These are phyloP conservation scores for Apomyelois bistriatella DNA, from an alignment of 2,888 invertebrate genomes.

Conservation along the genomic window DNA sequence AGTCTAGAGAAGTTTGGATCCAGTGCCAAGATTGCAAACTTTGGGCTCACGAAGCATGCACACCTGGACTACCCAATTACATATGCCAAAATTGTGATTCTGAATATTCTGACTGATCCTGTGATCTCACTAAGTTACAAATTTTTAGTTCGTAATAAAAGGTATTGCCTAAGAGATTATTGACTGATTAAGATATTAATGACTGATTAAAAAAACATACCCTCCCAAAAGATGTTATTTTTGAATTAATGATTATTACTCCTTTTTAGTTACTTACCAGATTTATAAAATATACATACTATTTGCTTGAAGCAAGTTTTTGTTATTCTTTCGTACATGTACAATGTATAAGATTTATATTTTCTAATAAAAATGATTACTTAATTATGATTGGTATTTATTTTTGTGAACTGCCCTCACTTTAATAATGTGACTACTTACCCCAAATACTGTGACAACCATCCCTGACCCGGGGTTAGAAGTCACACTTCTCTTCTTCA, in stretches of 20 bases:
- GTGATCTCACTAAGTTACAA: no score
- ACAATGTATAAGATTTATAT: no score
- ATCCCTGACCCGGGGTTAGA: conserved; percentile 19
- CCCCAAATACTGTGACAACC: conserved; percentile 17
- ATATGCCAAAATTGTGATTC: conserved; percentile 19
- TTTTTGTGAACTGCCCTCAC: background rate
- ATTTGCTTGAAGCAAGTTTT: background rate
- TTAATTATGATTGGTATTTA: no score
- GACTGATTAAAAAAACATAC: background rate
- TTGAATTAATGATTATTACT: no score
- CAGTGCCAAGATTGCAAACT: conserved; percentile 18
- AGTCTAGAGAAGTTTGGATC: conserved; percentile 20
- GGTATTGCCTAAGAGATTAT: no score
- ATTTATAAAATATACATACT: background rate
- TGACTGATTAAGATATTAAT: background rate
- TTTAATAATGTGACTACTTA: background rate
- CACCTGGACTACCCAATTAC: conserved; percentile 14
- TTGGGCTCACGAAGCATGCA: conserved; percentile 21
- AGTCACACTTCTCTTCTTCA: conserved; percentile 10
- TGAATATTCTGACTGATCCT: conserved; percentile 14
- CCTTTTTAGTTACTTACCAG: no score
- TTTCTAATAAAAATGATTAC: no score
- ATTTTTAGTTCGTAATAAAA: no score
- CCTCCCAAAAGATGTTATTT: background rate
- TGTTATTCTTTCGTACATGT: background rate